Evolutionary conservation across 2,113 vertebrate genomes (phyloP).

Genomic region (Condylura cristata): DNA sequence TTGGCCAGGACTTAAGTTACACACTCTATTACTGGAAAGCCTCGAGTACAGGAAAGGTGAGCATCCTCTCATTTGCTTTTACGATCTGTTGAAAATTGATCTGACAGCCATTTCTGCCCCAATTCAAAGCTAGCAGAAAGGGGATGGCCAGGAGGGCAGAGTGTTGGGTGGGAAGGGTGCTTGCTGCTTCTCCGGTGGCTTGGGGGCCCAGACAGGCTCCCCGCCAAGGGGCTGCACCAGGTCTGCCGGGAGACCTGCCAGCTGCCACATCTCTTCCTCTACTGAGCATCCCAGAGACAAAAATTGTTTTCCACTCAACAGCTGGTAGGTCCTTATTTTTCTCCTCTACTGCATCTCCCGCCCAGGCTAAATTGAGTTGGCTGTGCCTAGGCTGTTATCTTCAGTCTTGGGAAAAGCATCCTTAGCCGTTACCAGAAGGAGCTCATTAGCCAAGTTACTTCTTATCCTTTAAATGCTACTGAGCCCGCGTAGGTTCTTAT

Average conservation of each 20-base stretch:
- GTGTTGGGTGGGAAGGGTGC: fast-evolving
- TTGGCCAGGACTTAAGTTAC: conserved; percentile 88
- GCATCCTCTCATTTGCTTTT: background rate
- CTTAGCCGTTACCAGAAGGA: background rate
- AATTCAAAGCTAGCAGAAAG: background rate
- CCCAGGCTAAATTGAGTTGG: background rate
- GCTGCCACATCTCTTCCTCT: background rate
- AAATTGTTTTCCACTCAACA: background rate
- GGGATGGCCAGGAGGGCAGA: background rate
- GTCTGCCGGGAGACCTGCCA: background rate
- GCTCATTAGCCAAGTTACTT: background rate
- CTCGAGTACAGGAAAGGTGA: conserved; percentile 92
- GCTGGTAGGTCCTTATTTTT: background rate
- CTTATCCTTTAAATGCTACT: background rate
- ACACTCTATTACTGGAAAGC: conserved; percentile 90
- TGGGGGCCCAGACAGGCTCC: background rate
- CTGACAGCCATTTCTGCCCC: background rate
- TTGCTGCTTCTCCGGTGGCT: background rate
- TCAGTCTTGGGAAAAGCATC: background rate
- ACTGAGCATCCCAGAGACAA: background rate
- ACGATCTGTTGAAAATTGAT: background rate
- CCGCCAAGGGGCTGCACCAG: no score
- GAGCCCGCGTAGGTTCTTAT: background rate
- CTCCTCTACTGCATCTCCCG: background rate
- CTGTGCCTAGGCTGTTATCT: background rate